phyloP scores from a whole-genome alignment of 2,888 invertebrate genomes.

The Amorpha juglandis region DNA sequence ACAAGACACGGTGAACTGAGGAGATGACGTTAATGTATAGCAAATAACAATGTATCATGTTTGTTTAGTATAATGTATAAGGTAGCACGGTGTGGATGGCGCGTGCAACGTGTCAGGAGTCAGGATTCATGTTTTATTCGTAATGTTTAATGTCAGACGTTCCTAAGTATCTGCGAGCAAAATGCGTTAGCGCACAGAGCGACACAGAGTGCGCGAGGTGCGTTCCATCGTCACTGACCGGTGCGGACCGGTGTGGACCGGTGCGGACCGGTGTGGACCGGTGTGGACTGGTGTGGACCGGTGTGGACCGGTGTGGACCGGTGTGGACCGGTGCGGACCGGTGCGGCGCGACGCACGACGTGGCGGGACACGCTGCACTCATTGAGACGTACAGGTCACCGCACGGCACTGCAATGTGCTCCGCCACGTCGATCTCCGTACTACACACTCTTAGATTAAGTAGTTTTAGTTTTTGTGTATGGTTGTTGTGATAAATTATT shows the following conservation, averaged over 20 bases:
- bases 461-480: conserved; percentile 59
- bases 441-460: conserved; percentile 42
- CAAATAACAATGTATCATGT: background rate
- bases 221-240: too few relatives aligned
- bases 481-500: conserved; percentile 74
- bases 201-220: background rate
- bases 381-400: too few relatives aligned
- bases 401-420: too few relatives aligned
- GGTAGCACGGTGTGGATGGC: conserved; percentile 3
- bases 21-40: background rate
- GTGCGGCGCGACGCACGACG: too few relatives aligned
- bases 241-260: too few relatives aligned
- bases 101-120: conserved; percentile 1
- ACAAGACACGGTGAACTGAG: background rate
- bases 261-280: too few relatives aligned
- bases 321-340: too few relatives aligned
- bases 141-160: background rate
- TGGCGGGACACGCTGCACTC: too few relatives aligned
- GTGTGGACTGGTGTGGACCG: too few relatives aligned
- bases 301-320: too few relatives aligned
- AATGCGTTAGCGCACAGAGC: background rate
- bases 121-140: background rate
- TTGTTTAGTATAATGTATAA: background rate
- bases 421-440: background rate
- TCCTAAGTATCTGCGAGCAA: background rate